A percentile compares a stretch with the other conserved stretches of the same genome.
Evolutionary conservation across 2,113 vertebrate species (phyloP).

Genomic region (Platysteira castanea): DNA sequence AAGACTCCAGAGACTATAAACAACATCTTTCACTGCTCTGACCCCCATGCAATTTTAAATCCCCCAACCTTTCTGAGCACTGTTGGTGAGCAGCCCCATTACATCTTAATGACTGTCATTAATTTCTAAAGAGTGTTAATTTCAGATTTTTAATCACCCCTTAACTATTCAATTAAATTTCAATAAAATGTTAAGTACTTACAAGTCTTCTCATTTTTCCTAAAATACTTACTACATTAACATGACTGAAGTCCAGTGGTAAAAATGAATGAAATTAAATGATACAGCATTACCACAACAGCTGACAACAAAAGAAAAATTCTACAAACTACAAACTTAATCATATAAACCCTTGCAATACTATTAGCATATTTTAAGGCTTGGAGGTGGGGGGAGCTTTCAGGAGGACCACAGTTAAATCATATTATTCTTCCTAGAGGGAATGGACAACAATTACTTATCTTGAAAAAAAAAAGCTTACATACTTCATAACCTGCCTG

Average conservation of each 20-base stretch:
- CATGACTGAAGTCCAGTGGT: constrained; percentile 76
- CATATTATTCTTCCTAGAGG: not conserved
- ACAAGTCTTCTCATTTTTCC: constrained; percentile 87
- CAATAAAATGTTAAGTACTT: constrained; percentile 89
- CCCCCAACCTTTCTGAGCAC: constrained; percentile 85
- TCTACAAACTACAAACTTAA: not conserved
- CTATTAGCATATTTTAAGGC: not conserved
- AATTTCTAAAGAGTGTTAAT: constrained; percentile 94
- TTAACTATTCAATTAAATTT: constrained; percentile 94
- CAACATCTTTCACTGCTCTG: constrained; percentile 85
- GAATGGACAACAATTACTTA: not conserved
- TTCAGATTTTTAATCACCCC: constrained; percentile 95
- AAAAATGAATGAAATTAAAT: constrained; percentile 75
- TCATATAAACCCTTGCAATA: constrained; percentile 5
- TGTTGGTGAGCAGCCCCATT: constrained; percentile 86
- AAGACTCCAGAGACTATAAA: constrained; percentile 81
- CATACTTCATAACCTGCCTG: not conserved
- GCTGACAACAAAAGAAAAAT: constrained; percentile 62
- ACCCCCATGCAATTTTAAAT: constrained; percentile 87
- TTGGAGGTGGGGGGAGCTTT: not conserved
- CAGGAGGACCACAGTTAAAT: not conserved
- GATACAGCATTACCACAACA: constrained; percentile 58
- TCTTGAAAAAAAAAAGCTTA: not conserved
- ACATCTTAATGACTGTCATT: constrained; percentile 93
- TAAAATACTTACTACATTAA: constrained; percentile 86